Evolutionary conservation across 1,140 invertebrate genomes (phyloP).

Genomic region (Melanaphis sacchari): DNA sequence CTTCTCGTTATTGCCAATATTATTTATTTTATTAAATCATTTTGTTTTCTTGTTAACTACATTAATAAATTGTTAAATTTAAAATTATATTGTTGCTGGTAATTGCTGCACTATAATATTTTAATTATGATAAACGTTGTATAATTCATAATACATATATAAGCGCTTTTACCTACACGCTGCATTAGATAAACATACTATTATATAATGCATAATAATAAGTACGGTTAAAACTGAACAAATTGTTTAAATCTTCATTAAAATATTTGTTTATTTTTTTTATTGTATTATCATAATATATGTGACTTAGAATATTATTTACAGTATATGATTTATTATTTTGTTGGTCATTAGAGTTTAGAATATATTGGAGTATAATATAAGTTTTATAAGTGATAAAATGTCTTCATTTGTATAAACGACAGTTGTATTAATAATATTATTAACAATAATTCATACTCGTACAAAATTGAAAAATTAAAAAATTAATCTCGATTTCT

Average conservation of each 20-base stretch:
- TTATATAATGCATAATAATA: not conserved
- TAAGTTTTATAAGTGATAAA: not conserved
- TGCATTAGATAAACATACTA: too few relatives aligned
- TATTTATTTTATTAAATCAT: not conserved
- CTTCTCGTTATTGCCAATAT: not conserved
- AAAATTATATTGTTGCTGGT: not conserved
- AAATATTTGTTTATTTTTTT: not conserved
- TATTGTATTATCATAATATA: not conserved
- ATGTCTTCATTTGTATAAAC: too few relatives aligned
- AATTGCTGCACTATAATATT: not conserved
- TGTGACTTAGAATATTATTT: not conserved
- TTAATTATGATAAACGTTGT: not conserved
- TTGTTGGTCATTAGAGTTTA: not conserved
- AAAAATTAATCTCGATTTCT: too few relatives aligned
- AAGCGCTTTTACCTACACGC: not conserved
- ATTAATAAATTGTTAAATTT: not conserved
- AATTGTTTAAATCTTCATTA: not conserved
- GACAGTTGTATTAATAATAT: not conserved
- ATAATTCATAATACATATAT: not conserved
- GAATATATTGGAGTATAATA: not conserved
- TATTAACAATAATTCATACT: not conserved
- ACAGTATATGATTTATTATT: not conserved
- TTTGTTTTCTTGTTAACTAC: not conserved
- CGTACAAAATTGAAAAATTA: not conserved
- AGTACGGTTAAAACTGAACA: not conserved